Percentiles rank a stretch among this genome's conserved stretches.
Evolutionary conservation across 2,797 vertebrate species (phyloP).

Genomic region (Balearica regulorum): DNA sequence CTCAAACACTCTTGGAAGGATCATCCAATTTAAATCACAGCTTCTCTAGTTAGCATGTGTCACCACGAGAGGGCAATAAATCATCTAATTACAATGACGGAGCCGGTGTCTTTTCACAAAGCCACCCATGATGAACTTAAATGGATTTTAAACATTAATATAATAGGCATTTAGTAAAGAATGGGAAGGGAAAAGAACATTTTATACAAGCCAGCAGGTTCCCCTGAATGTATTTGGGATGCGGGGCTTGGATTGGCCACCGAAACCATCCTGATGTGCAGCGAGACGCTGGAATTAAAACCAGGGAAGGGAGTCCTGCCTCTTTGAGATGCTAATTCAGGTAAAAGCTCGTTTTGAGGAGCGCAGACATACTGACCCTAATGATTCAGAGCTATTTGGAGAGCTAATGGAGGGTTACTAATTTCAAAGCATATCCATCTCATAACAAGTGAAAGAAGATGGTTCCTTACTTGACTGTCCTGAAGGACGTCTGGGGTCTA

Average conservation of each 20-base stretch:
- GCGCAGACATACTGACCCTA: slow-evolving; percentile 41
- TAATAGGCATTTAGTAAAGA: slow-evolving; percentile 63
- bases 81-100: slow-evolving; percentile 66
- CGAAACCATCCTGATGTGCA: slow-evolving; percentile 38
- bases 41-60: slow-evolving; percentile 29
- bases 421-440: slow-evolving; percentile 16
- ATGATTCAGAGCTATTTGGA: slow-evolving; percentile 38
- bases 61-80: slow-evolving; percentile 76
- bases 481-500: not conserved
- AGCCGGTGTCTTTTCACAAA: slow-evolving; percentile 5
- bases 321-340: slow-evolving; percentile 60
- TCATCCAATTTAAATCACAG: slow-evolving; percentile 71
- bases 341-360: slow-evolving; percentile 59
- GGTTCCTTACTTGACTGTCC: not conserved
- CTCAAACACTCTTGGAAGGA: slow-evolving; percentile 25
- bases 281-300: not conserved
- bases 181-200: slow-evolving; percentile 48
- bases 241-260: slow-evolving; percentile 44
- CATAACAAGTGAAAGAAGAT: not conserved
- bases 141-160: slow-evolving; percentile 72
- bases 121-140: slow-evolving; percentile 63
- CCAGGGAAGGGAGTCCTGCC: not conserved
- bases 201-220: slow-evolving; percentile 60
- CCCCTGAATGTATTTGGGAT: slow-evolving; percentile 43
- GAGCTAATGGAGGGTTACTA: slow-evolving; percentile 53